Evolutionary conservation across 2,888 invertebrate species (phyloP).

Genomic region (Lepidonotus clava): DNA sequence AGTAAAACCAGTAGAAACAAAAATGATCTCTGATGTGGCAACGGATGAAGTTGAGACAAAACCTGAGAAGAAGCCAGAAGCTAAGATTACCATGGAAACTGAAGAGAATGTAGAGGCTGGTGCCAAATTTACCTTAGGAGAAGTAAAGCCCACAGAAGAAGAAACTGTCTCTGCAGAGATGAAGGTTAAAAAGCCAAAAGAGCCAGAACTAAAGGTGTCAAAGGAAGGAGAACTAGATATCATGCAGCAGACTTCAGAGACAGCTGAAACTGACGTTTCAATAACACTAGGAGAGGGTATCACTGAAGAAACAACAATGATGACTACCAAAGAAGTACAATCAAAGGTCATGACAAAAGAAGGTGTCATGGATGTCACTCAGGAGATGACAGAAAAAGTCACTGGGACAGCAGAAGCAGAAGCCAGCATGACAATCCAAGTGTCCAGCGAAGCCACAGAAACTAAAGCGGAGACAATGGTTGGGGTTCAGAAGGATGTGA

Average conservation of each 20-base stretch:
- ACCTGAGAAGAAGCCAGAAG: neutral
- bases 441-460: neutral
- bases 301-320: neutral
- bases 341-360: neutral
- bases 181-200: neutral
- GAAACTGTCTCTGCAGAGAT: neutral
- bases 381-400: neutral
- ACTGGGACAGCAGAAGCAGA: neutral
- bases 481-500: slow-evolving; percentile 42
- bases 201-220: neutral
- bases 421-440: neutral
- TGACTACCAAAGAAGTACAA: neutral
- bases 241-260: no score
- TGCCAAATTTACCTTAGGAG: neutral
- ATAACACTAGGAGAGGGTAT: neutral
- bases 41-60: neutral
- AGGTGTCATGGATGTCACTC: neutral
- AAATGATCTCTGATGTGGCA: neutral
- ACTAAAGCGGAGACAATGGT: neutral
- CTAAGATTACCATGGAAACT: neutral
- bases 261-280: neutral
- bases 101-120: no score
- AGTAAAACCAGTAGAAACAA: neutral
- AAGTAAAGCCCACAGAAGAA: neutral
- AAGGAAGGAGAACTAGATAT: slow-evolving; percentile 6